Conservation (phyloP, 2,797 vertebrate genomes). For the Phrynocephalus vlangalii region DNA sequence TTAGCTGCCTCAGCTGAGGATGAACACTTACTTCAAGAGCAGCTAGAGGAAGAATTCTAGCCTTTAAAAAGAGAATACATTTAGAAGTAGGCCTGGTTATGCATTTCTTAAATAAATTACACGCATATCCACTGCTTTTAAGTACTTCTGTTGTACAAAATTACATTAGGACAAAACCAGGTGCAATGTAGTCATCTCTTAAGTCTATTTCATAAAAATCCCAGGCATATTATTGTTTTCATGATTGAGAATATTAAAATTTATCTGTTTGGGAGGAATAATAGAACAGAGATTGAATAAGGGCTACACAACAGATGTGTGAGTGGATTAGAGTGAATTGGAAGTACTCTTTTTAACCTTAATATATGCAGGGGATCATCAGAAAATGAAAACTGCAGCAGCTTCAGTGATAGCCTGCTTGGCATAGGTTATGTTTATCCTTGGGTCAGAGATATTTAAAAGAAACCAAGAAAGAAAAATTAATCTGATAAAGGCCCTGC, state of each 20-base stretch:
- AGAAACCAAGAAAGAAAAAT: conserved; percentile 72
- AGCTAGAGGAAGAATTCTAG: conserved; percentile 2
- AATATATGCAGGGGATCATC: conserved; percentile 36
- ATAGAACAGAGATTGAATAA: conserved; percentile 21
- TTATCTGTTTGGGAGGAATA: conserved; percentile 20
- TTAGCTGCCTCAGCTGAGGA: conserved; percentile 6
- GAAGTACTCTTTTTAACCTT: conserved; percentile 51
- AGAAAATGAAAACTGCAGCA: conserved; percentile 26
- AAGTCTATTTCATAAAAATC: conserved; percentile 25
- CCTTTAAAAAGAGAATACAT: neutral
- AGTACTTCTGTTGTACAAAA: conserved; percentile 20
- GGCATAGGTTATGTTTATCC: conserved; percentile 58
- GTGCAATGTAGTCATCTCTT: neutral
- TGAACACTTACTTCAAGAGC: neutral
- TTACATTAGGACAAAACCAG: neutral
- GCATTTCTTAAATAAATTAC: conserved; percentile 11
- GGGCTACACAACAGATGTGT: conserved; percentile 28
- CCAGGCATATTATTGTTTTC: neutral
- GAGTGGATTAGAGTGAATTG: conserved; percentile 6
- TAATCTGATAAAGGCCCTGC: conserved; percentile 80
- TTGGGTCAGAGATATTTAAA: conserved; percentile 67
- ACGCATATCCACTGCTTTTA: conserved; percentile 4
- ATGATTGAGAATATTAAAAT: conserved; percentile 30
- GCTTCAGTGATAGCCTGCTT: conserved; percentile 13
- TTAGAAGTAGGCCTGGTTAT: neutral